These are phyloP conservation scores for Heptranchias perlo DNA, from an alignment of 2,113 vertebrate genomes.

Conservation along the genomic window DNA sequence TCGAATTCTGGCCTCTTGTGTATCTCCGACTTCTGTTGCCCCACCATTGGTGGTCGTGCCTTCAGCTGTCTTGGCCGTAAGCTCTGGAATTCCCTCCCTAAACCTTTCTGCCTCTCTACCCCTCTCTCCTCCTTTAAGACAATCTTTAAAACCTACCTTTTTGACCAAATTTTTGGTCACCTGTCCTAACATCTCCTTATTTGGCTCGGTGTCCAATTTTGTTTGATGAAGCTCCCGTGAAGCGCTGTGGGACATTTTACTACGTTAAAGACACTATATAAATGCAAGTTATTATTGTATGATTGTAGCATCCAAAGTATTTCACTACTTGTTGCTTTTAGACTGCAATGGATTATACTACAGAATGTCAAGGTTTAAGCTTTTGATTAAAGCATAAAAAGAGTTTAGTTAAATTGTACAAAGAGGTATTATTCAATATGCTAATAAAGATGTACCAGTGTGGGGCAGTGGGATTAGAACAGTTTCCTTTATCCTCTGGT, in stretches of 20 bases:
- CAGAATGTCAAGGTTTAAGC: not conserved
- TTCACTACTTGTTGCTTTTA: not conserved
- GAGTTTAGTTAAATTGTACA: not conserved
- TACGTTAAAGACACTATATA: not conserved
- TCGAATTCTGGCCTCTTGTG: not conserved
- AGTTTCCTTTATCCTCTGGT: not conserved
- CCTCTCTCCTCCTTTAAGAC: not conserved
- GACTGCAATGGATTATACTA: not conserved
- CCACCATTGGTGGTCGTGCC: not conserved
- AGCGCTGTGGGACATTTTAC: not conserved
- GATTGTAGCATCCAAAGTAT: not conserved
- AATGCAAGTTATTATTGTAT: not conserved
- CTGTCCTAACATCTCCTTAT: not conserved
- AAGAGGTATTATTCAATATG: not conserved
- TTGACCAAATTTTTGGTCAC: not conserved
- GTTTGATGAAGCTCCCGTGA: not conserved
- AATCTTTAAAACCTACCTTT: not conserved
- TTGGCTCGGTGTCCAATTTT: not conserved
- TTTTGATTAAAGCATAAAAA: not conserved
- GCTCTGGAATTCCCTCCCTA: not conserved
- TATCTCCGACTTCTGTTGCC: not conserved
- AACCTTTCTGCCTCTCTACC: not conserved
- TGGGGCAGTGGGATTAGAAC: not conserved
- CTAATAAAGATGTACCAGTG: not conserved
- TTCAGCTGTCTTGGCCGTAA: not conserved